Conservation (phyloP, 2,888 invertebrate species). For the Choreutis nemorana region DNA sequence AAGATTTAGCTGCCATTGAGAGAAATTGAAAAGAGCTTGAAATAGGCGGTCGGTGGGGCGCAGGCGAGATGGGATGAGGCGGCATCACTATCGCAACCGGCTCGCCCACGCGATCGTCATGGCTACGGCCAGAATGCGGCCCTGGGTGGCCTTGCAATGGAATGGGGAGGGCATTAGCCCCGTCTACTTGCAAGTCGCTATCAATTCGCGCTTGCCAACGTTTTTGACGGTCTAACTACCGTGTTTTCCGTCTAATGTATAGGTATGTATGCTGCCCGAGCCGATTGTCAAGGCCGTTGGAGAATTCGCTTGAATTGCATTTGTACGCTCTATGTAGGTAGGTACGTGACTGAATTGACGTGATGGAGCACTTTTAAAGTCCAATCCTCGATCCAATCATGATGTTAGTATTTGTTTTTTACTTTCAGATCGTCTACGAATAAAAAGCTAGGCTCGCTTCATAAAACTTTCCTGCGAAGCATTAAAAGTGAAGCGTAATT, state of each 20-base stretch:
- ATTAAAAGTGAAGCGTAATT: too few species aligned
- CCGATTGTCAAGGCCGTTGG: constrained; percentile 39
- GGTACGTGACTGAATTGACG: constrained; percentile 19
- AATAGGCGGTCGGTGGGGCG: constrained; percentile 25
- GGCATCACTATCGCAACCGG: constrained; percentile 49
- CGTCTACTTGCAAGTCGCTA: constrained; percentile 48
- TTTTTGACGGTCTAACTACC: constrained; percentile 29
- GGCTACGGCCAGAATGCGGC: constrained; percentile 41
- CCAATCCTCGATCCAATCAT: too few species aligned
- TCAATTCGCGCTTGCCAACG: constrained; percentile 51
- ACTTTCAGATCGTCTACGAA: too few species aligned
- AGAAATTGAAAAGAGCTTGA: constrained; percentile 56
- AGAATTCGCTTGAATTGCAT: constrained; percentile 37
- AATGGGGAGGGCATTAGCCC: constrained; percentile 65
- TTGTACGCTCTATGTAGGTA: constrained; percentile 20
- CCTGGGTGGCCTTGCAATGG: constrained; percentile 67
- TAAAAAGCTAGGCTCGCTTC: too few species aligned
- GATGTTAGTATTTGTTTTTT: too few species aligned
- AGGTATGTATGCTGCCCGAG: constrained; percentile 21
- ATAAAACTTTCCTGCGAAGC: too few species aligned
- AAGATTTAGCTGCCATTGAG: constrained; percentile 50
- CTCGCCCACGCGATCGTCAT: constrained; percentile 52
- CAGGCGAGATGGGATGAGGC: constrained; percentile 19
- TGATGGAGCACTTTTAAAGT: too few species aligned
- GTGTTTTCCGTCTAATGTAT: constrained; percentile 37